Percentiles rank a stretch among this genome's conserved stretches.
Evolutionary conservation across 1,140 invertebrate genomes (phyloP).

Genomic region (Orchestia grillus): DNA sequence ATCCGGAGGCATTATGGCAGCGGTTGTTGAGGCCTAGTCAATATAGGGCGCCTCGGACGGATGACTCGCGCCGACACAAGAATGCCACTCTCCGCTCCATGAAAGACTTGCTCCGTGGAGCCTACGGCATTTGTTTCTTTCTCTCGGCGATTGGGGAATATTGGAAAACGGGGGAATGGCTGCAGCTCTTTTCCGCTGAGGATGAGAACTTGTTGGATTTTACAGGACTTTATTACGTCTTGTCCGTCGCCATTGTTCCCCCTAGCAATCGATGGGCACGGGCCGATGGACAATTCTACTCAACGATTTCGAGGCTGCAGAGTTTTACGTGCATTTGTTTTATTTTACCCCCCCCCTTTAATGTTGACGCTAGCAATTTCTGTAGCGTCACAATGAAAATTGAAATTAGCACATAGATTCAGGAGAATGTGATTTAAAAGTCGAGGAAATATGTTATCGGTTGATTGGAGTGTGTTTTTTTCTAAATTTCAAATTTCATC

Average conservation of each 20-base stretch:
- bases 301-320: background rate
- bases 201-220: conserved; percentile 1
- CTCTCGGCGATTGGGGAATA: background rate
- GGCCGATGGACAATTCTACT: too few species aligned
- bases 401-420: background rate
- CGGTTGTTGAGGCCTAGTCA: conserved; percentile 5
- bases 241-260: background rate
- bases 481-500: background rate
- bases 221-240: background rate
- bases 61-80: background rate
- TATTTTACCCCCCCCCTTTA: background rate
- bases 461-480: background rate
- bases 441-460: background rate
- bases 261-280: background rate
- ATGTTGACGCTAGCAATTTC: background rate
- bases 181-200: conserved; percentile 5
- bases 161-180: background rate
- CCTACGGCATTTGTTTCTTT: background rate
- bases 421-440: background rate
- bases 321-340: background rate
- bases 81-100: background rate
- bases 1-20: background rate
- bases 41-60: background rate
- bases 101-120: background rate
- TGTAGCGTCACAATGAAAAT: background rate